Evolutionary conservation across 2,113 vertebrate genomes (phyloP).

Genomic region (Chauna torquata): DNA sequence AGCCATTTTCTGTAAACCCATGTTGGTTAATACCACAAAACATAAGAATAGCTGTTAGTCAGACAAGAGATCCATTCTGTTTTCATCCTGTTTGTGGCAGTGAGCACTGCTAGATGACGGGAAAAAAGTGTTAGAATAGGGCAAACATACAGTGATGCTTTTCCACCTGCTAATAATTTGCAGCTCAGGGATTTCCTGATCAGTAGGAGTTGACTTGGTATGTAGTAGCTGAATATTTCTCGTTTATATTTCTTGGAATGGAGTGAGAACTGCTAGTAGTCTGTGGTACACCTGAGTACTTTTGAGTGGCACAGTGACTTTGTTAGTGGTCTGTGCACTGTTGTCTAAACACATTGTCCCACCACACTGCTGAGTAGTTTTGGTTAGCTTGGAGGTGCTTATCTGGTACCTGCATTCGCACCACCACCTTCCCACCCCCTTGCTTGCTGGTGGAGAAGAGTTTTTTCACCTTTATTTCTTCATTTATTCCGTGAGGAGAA

Average conservation of each 20-base stretch:
- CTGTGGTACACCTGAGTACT: not conserved
- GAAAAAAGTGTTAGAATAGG: not conserved
- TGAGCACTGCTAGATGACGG: not conserved
- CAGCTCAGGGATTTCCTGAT: not conserved
- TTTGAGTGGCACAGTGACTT: not conserved
- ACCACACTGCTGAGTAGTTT: not conserved
- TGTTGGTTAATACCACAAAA: not conserved
- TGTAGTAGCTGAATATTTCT: not conserved
- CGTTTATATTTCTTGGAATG: not conserved
- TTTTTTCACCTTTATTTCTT: not conserved
- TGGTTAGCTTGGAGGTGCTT: not conserved
- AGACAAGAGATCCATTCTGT: not conserved
- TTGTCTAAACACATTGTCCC: not conserved
- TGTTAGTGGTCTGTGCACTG: not conserved
- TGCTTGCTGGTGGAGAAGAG: not conserved
- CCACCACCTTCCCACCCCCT: no score
- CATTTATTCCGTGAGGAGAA: not conserved
- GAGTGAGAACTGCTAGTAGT: not conserved
- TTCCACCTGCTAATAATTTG: not conserved
- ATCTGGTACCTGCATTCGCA: not conserved
- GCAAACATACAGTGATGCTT: not conserved
- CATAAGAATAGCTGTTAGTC: not conserved
- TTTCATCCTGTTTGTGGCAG: not conserved
- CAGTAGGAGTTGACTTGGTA: not conserved
- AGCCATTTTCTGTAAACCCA: not conserved